phyloP scores from a whole-genome alignment of 2,113 vertebrate species.

The Narcine bancroftii region DNA sequence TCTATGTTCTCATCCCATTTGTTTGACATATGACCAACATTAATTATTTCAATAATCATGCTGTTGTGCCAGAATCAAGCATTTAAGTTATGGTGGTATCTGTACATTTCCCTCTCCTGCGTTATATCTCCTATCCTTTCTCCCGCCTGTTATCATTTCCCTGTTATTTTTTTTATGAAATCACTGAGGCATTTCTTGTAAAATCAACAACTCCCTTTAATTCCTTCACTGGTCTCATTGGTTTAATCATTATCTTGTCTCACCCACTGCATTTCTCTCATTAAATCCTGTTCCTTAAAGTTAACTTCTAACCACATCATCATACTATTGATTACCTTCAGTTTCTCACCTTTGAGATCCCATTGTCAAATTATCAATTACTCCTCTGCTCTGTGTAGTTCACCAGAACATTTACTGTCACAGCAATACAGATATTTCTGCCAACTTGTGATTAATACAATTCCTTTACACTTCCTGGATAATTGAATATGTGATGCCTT shows the following conservation, averaged over 20 bases:
- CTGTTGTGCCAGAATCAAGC: background rate
- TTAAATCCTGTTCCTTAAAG: no score
- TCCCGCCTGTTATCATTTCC: background rate
- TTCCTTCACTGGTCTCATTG: background rate
- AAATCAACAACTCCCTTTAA: background rate
- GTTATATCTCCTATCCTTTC: background rate
- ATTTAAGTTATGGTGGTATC: background rate
- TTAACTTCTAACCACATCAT: background rate
- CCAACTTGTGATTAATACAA: background rate
- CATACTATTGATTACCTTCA: background rate
- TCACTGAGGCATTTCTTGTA: background rate
- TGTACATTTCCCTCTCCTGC: background rate
- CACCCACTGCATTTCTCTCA: no score
- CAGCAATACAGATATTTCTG: no score
- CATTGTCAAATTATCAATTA: background rate
- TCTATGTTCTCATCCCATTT: background rate
- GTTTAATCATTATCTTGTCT: no score
- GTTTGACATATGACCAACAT: background rate
- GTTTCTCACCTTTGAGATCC: background rate
- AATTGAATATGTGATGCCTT: background rate
- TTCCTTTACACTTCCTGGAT: background rate
- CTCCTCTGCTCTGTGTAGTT: background rate
- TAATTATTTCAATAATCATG: background rate
- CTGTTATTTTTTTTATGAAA: background rate
- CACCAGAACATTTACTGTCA: background rate